Evolutionary conservation across 2,113 vertebrate genomes (phyloP).

Genomic region (Amphiprion ocellaris): DNA sequence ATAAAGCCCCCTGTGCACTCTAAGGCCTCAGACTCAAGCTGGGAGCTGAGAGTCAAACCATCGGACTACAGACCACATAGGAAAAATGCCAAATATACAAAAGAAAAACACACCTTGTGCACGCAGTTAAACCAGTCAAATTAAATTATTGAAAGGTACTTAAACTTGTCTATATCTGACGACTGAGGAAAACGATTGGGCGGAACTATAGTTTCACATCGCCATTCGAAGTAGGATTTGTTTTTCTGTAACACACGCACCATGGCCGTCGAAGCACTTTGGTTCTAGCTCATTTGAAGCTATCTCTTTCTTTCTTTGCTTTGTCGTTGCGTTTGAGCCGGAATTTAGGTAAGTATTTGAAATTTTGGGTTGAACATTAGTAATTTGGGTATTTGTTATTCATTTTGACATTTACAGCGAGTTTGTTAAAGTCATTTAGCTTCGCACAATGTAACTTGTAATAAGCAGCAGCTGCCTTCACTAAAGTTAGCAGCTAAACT

Average conservation of each 20-base stretch:
- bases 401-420: background rate
- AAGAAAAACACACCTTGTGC: too few relatives aligned
- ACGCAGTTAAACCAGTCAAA: too few relatives aligned
- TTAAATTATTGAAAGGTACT: too few relatives aligned
- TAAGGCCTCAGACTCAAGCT: too few relatives aligned
- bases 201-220: conserved; percentile 24
- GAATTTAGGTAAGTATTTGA: conserved; percentile 2
- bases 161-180: too few relatives aligned
- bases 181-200: background rate
- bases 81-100: too few relatives aligned
- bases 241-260: conserved; percentile 52
- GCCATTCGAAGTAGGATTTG: conserved; percentile 45
- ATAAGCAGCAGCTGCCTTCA: background rate
- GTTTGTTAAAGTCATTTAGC: background rate
- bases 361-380: accelerated
- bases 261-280: background rate
- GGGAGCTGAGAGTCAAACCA: too few relatives aligned
- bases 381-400: background rate
- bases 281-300: accelerated
- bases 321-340: background rate
- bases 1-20: too few relatives aligned
- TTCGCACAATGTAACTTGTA: background rate
- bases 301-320: background rate
- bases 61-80: too few relatives aligned
- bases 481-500: background rate